Conservation (phyloP, 2,888 invertebrate species). For the Euzetes globulus region DNA sequence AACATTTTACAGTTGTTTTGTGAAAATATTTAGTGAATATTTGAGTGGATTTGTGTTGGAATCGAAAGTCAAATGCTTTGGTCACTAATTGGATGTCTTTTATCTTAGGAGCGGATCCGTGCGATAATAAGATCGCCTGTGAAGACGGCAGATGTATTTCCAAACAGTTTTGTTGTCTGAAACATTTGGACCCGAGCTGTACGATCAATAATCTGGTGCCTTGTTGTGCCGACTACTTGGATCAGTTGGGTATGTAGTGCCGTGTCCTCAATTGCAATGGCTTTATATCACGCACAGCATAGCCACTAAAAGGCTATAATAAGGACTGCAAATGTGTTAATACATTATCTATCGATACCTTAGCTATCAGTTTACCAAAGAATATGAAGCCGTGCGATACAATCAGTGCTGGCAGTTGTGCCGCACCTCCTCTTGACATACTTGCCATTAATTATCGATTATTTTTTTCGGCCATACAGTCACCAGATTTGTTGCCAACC, state of each 20-base stretch:
- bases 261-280: neutral
- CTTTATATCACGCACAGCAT: neutral
- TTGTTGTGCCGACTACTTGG: slow-evolving; percentile 48
- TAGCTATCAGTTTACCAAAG: too few species aligned
- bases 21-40: too few species aligned
- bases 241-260: slow-evolving; percentile 37
- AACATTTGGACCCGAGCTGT: slow-evolving; percentile 48
- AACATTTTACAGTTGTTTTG: too few species aligned
- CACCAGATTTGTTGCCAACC: neutral
- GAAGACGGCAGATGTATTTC: slow-evolving; percentile 54
- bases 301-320: neutral
- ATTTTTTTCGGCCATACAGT: neutral
- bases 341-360: too few species aligned
- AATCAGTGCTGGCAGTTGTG: neutral
- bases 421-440: neutral
- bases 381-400: neutral
- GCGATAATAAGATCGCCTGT: slow-evolving; percentile 46
- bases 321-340: too few species aligned
- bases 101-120: slow-evolving; percentile 47
- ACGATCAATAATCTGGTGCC: slow-evolving; percentile 49
- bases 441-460: slow-evolving; percentile 1
- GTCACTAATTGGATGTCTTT: neutral
- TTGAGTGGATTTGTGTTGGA: too few species aligned
- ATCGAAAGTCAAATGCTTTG: neutral
- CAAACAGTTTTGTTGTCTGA: slow-evolving; percentile 53